Evolutionary conservation across 2,888 invertebrate genomes (phyloP).

Genomic region (Hemicrepidius hirtus): DNA sequence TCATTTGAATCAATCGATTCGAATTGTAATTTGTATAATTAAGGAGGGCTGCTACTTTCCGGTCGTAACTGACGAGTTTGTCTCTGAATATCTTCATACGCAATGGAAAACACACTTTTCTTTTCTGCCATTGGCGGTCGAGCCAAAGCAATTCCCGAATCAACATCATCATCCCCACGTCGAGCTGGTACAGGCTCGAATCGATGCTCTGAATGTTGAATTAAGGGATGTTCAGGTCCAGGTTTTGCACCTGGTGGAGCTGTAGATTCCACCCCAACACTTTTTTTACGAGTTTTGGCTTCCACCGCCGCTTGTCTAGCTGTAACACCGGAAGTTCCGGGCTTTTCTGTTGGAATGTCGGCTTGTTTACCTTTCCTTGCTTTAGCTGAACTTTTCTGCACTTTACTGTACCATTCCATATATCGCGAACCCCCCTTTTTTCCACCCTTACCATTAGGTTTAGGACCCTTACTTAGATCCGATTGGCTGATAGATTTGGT

Average conservation of each 20-base stretch:
- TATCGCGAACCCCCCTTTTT: constrained; percentile 79
- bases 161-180: constrained; percentile 80
- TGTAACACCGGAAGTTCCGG: constrained; percentile 45
- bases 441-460: constrained; percentile 61
- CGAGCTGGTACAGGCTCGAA: constrained; percentile 74
- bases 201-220: constrained; percentile 87
- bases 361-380: neutral
- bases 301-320: constrained; percentile 45
- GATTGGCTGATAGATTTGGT: constrained; percentile 69
- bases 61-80: constrained; percentile 88
- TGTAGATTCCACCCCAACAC: constrained; percentile 23
- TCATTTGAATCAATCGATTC: neutral
- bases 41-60: constrained; percentile 85
- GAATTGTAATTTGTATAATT: neutral
- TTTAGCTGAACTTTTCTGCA: constrained; percentile 55
- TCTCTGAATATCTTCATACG: constrained; percentile 92
- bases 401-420: constrained; percentile 85
- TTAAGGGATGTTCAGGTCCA: constrained; percentile 77
- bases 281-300: constrained; percentile 38
- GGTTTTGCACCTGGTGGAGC: constrained; percentile 14
- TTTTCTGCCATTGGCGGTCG: constrained; percentile 86
- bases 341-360: constrained; percentile 40
- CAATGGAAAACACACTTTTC: constrained; percentile 94
- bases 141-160: constrained; percentile 87
- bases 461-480: constrained; percentile 65